Evolutionary conservation across 2,888 invertebrate species (phyloP), one percentile per base, ranked within the genome.

Genomic region (Mesochorus sp.): DNA sequence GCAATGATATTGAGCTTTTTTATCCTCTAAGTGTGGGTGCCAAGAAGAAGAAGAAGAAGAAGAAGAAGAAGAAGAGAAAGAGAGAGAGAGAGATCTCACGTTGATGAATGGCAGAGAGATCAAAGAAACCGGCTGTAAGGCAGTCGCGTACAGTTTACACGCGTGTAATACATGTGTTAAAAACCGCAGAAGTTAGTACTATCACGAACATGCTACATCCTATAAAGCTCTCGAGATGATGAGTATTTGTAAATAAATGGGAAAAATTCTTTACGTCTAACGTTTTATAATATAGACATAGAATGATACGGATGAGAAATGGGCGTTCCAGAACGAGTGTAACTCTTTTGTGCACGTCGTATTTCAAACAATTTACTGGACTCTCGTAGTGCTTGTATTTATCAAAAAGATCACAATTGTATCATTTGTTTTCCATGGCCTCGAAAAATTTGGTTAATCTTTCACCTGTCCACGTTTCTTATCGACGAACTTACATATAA

Each of bases 151-250:
- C 87, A 86, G 86, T 90, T 90, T 91, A 89, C 91, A 89, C 89
- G 89, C 90, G 86, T 91, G 90, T 90, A 90, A 86, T 90, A 90
- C 90, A 90, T 86, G 87, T 86, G 89, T 88, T 87, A 85, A 81
- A 84, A n/a, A n/a, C n/a, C 80, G 76, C 80, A 81, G 82, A 79
- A 81, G 55, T 12, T 24, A 34, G 51, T 31, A 4, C 28, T 3
- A 51, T 31, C 12, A 24, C 42, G 12, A 17, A 61, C 21, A 24
- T 61, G 34, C 1, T 6, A 3, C 10, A 34, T 34, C 3, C 34
- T 34, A 34, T 34, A n/a, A 34, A 34, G 34, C 34, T 34, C 10
- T 6, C n/a, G 49, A 17, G 42, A 5, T 42, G n/a, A 10, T 67
- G 28, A 26, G 49, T 37, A 14, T 49, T 34, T 49, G 28, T 51